Conservation (phyloP, 2,888 invertebrate species). For the Trilocha varians region DNA sequence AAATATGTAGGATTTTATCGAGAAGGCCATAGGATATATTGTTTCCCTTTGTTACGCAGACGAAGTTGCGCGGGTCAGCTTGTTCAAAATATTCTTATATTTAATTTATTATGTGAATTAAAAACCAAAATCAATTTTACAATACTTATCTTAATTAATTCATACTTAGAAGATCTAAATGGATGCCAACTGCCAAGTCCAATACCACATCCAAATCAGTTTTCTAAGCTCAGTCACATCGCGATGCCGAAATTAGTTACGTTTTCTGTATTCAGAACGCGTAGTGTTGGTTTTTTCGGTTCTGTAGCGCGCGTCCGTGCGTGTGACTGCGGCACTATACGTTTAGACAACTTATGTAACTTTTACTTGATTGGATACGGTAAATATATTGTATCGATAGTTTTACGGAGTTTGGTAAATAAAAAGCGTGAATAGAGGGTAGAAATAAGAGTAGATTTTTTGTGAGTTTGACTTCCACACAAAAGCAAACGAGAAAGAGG, state of each 20-base stretch:
- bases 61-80: no score
- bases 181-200: no score
- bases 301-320: constrained; percentile 20
- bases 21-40: no score
- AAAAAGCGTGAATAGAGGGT: not conserved
- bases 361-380: constrained; percentile 4
- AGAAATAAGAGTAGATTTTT: not conserved
- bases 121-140: no score
- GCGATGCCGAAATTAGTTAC: constrained; percentile 44
- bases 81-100: no score
- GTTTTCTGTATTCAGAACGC: constrained; percentile 46
- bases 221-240: constrained; percentile 18
- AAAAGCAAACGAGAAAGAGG: no score
- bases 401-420: not conserved
- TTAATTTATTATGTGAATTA: no score
- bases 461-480: no score
- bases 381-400: not conserved
- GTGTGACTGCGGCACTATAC: constrained; percentile 7
- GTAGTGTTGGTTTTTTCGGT: constrained; percentile 51
- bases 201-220: constrained; percentile 20
- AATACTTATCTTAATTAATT: no score
- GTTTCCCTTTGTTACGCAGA: no score
- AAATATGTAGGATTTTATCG: no score
- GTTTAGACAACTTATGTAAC: constrained; percentile 2
- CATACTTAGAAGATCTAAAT: no score